phyloP scores from a whole-genome alignment of 2,888 invertebrate species.

The Heteropelma amictum region DNA sequence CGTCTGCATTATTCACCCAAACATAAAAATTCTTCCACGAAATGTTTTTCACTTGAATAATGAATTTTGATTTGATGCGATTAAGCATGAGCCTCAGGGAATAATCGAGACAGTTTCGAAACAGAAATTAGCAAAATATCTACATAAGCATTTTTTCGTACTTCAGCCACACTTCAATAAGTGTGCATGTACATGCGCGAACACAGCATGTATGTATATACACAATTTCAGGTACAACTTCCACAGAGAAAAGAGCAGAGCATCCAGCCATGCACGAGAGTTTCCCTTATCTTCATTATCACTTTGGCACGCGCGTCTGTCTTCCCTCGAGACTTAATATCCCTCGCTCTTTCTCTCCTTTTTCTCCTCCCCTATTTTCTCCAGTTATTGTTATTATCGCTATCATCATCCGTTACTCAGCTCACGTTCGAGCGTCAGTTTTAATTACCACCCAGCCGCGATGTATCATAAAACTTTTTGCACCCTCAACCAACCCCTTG shows the following conservation, averaged over 20 bases:
- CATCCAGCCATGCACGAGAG: constrained; percentile 25
- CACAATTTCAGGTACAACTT: no score
- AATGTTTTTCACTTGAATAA: no score
- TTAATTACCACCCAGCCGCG: constrained; percentile 64
- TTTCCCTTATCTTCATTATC: constrained; percentile 58
- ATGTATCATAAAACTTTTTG: constrained; percentile 67
- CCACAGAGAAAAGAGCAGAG: constrained; percentile 11
- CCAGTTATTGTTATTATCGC: constrained; percentile 57
- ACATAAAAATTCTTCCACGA: no score
- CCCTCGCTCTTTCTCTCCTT: constrained; percentile 14
- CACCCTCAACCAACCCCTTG: constrained; percentile 48
- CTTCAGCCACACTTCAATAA: neutral
- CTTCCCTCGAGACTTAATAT: constrained; percentile 14
- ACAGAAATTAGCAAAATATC: no score
- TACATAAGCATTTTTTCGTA: no score
- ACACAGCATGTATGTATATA: neutral
- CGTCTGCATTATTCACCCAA: no score
- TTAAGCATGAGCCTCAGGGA: no score
- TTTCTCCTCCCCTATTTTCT: constrained; percentile 7
- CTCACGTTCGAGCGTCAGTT: constrained; percentile 65
- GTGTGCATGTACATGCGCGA: neutral
- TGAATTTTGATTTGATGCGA: no score
- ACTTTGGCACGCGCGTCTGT: constrained; percentile 52
- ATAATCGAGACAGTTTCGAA: no score
- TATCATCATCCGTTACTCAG: constrained; percentile 62